Evolutionary conservation across 35 echinoderm and acorn worm genomes (phyloP).

Genomic region (Lytechinus pictus): DNA sequence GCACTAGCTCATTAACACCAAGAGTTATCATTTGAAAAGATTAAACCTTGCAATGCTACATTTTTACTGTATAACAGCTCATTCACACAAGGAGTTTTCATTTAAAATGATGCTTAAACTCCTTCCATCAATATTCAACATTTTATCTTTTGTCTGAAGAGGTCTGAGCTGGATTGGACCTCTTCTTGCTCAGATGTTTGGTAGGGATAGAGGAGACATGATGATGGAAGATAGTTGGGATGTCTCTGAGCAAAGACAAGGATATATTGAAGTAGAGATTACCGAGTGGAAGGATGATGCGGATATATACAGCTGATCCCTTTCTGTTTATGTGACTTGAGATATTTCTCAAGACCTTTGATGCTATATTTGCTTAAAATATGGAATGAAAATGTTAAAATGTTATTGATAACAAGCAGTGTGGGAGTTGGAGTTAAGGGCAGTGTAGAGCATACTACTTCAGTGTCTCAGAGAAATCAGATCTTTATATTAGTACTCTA

Average conservation of each 20-base stretch:
- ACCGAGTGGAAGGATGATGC: neutral
- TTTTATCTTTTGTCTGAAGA: too few species aligned
- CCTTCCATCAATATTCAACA: too few species aligned
- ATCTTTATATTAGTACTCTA: too few species aligned
- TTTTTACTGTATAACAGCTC: neutral
- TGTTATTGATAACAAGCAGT: neutral
- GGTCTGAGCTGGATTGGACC: neutral
- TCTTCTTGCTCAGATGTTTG: neutral
- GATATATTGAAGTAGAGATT: neutral
- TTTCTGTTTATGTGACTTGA: neutral
- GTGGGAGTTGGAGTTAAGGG: too few species aligned
- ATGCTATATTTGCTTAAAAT: neutral
- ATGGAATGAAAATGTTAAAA: neutral
- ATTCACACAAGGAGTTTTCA: too few species aligned
- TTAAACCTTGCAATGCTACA: neutral
- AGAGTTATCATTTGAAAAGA: too few species aligned
- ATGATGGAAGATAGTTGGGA: neutral
- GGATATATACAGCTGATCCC: neutral
- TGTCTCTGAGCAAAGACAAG: neutral
- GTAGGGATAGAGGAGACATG: neutral
- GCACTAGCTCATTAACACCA: too few species aligned
- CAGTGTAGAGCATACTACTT: too few species aligned
- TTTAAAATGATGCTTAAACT: too few species aligned
- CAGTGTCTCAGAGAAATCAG: too few species aligned
- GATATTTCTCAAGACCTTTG: neutral